Evolutionary conservation across 2,888 invertebrate species (phyloP).

Genomic region (Apocheima hispidaria): DNA sequence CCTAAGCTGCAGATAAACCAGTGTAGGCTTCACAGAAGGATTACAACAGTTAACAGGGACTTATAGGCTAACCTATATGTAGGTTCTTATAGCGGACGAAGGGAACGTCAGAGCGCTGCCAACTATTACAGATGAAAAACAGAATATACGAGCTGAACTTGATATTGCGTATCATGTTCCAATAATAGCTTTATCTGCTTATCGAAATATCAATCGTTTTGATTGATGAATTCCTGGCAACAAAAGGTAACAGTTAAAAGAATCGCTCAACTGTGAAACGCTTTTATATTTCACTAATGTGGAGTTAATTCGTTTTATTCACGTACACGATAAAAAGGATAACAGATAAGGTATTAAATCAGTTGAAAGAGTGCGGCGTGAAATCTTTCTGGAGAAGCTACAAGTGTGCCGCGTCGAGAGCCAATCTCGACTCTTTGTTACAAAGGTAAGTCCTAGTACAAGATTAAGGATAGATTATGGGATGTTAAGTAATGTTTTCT

Average conservation of each 20-base stretch:
- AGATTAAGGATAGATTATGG: background rate
- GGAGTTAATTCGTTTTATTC: constrained; percentile 16
- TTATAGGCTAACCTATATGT: constrained; percentile 53
- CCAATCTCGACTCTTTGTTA: constrained; percentile 20
- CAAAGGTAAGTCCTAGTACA: constrained; percentile 1
- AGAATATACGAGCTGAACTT: constrained; percentile 51
- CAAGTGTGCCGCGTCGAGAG: constrained; percentile 28
- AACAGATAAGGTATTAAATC: constrained; percentile 8
- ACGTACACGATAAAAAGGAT: constrained; percentile 15
- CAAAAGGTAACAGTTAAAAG: constrained; percentile 19
- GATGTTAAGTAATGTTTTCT: background rate
- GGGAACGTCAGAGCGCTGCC: constrained; percentile 64
- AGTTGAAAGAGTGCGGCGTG: constrained; percentile 14
- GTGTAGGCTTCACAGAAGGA: constrained; percentile 44
- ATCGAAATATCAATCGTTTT: constrained; percentile 22
- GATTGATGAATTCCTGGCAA: constrained; percentile 30
- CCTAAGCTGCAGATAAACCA: constrained; percentile 27
- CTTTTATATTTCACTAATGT: constrained; percentile 24
- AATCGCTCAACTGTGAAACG: constrained; percentile 24
- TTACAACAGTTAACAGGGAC: constrained; percentile 68
- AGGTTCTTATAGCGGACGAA: constrained; percentile 52
- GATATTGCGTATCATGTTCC: constrained; percentile 24
- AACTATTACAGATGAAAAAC: constrained; percentile 58
- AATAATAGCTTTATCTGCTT: constrained; percentile 23
- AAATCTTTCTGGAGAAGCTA: constrained; percentile 32